Base-by-base conservation (phyloP, 2,888 invertebrate species). In the Microchrysa polita region DNA sequence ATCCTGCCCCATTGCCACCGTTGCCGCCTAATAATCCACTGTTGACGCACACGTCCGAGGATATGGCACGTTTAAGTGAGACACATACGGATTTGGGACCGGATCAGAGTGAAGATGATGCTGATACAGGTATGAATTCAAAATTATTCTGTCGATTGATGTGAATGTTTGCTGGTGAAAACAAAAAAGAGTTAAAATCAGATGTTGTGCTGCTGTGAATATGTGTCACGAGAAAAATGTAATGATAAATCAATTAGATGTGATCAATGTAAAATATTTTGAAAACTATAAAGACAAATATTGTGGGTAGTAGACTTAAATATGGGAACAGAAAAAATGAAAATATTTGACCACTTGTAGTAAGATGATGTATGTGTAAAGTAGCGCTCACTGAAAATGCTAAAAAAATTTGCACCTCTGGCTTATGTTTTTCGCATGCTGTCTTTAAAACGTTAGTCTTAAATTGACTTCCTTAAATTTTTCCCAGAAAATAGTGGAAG, bases 41-140 rank as follows among this genome's bases (percentile, higher is more conserved):
- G 79, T 80, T 84, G 79, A 84, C 83, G 77, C 88, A 88, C 79
- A 88, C 91, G 59, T 91, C 90, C 75, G 90, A 91, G 72, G 92
- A 92, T 81, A 89, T 92, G 77, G 90, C 91, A 79, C 87, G 91
- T 73, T 87, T 92, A 74, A 90, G 90, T 82, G 92, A 92, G 83
- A 87, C 90, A 76, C 90, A 90, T 27, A 82, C 82, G 73, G 91
- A 92, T 82, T 84, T 90, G 81, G 89, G 87, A 77, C 83, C 87
- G 61, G 92, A 92, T 81, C 90, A 90, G 67, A 77, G 75, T 55
- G 90, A 91, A 72, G 92, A 92, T 84, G 91, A 91, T 74, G 91
- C 91, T 80, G 91, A 91, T 83, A 89, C 88, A 85, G 91, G 91
- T 91, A 87, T 52, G 73, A 5, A 22, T 23, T 16, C 20, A 34